Percentiles rank a stretch among this genome's conserved stretches.
phyloP scores from a whole-genome alignment of 2,888 invertebrate genomes.

The Charanyca ferruginea region DNA sequence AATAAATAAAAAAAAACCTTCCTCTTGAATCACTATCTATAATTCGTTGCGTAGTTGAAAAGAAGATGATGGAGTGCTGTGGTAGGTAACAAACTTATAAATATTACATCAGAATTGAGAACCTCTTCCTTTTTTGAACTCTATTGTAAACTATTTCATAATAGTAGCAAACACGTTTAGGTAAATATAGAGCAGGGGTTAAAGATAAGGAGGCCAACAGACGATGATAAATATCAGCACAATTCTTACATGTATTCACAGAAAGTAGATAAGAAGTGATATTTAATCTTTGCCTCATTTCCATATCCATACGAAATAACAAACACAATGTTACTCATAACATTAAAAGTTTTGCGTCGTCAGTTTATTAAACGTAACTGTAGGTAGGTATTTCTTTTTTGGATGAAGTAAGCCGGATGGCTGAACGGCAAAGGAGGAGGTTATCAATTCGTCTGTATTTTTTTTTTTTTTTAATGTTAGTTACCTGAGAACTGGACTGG shows the following conservation, averaged over 20 bases:
- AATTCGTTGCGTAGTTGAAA: no score
- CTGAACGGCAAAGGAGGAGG: no score
- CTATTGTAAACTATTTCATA: slow-evolving; percentile 70
- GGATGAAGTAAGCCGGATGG: no score
- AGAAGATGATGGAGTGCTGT: no score
- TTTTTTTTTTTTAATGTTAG: no score
- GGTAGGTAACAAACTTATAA: no score
- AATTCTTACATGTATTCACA: slow-evolving; percentile 42
- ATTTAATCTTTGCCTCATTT: slow-evolving; percentile 42
- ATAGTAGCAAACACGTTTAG: slow-evolving; percentile 63
- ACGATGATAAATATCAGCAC: slow-evolving; percentile 56
- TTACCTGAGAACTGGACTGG: no score
- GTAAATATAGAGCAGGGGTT: slow-evolving; percentile 66
- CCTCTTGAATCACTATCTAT: no score
- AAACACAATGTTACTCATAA: slow-evolving; percentile 42
- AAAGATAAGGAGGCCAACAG: slow-evolving; percentile 67
- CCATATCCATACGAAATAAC: slow-evolving; percentile 39
- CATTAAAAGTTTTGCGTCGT: not conserved
- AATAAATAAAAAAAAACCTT: no score
- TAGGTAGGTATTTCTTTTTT: not conserved
- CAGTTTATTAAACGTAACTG: not conserved
- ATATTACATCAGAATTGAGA: no score
- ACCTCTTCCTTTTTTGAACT: no score
- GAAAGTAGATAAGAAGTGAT: slow-evolving; percentile 45
- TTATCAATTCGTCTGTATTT: no score